phyloP scores from a whole-genome alignment of 2,113 vertebrate genomes.

The Plecotus auritus region DNA sequence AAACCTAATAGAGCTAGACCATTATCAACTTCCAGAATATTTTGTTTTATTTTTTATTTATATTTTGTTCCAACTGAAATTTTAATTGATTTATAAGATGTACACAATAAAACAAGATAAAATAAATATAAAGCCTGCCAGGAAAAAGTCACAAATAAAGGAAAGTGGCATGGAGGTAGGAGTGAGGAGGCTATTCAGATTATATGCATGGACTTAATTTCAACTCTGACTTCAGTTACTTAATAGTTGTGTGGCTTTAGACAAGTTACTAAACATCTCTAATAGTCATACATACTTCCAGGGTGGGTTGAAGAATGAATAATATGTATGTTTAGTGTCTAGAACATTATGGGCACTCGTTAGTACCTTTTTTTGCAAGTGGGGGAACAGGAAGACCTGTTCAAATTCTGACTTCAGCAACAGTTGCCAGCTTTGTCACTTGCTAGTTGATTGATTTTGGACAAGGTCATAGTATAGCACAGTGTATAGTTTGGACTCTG shows the following conservation, averaged over 20 bases:
- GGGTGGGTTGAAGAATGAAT: not conserved
- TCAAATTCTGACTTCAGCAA: not conserved
- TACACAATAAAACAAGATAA: not conserved
- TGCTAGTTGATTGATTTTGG: not conserved
- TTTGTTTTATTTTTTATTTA: conserved; percentile 15
- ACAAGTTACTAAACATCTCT: not conserved
- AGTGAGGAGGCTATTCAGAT: not conserved
- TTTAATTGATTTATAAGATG: not conserved
- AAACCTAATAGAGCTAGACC: not conserved
- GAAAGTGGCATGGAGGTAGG: not conserved
- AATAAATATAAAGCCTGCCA: not conserved
- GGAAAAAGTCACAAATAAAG: not conserved
- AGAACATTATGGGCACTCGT: not conserved
- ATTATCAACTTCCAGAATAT: not conserved
- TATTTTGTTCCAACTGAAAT: not conserved
- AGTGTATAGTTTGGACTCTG: not conserved
- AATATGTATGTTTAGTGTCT: not conserved
- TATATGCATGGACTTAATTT: not conserved
- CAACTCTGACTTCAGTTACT: not conserved
- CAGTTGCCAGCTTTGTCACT: not conserved
- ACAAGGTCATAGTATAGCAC: not conserved
- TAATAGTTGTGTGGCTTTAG: not conserved
- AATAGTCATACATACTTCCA: not conserved
- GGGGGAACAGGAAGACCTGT: not conserved
- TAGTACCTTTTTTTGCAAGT: not conserved